Conservation (phyloP, 2,113 vertebrate species). For the Macquaria ambigua region DNA sequence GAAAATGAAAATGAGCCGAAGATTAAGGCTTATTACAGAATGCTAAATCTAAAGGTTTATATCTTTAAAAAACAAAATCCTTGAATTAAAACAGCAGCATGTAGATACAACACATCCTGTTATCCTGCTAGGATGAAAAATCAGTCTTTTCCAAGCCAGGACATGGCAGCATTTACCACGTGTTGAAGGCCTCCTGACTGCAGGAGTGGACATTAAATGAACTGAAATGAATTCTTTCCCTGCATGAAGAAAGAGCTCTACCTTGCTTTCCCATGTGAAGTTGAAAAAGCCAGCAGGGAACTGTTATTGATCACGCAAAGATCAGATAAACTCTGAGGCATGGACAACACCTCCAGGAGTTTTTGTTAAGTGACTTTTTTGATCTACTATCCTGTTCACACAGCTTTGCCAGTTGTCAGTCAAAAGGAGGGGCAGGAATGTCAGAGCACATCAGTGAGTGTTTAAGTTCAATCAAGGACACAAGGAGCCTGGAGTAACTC, state of each 20-base stretch:
- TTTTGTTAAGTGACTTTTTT: not conserved
- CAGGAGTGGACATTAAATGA: conserved; percentile 1
- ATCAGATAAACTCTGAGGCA: conserved; percentile 6
- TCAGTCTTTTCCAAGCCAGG: not conserved
- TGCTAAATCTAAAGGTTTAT: not conserved
- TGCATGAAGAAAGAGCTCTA: not conserved
- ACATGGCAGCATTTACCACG: not conserved
- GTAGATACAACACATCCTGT: not conserved
- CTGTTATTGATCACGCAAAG: conserved; percentile 7
- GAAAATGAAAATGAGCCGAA: too few species aligned
- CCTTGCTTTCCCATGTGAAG: not conserved
- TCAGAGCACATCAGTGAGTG: not conserved
- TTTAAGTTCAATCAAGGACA: conserved; percentile 11
- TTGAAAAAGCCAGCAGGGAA: conserved; percentile 7
- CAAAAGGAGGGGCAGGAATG: not conserved
- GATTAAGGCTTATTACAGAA: not conserved
- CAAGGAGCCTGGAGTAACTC: not conserved
- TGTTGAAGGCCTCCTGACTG: not conserved
- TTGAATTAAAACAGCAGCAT: not conserved
- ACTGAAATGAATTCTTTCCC: conserved; percentile 1
- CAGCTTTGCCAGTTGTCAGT: not conserved
- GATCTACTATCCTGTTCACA: not conserved
- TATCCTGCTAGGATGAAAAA: not conserved
- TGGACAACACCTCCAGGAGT: not conserved
- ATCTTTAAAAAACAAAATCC: not conserved